Percentiles rank a stretch among this genome's conserved stretches.
phyloP scores from a whole-genome alignment of 2,113 vertebrate species.

The Gavia stellata region DNA sequence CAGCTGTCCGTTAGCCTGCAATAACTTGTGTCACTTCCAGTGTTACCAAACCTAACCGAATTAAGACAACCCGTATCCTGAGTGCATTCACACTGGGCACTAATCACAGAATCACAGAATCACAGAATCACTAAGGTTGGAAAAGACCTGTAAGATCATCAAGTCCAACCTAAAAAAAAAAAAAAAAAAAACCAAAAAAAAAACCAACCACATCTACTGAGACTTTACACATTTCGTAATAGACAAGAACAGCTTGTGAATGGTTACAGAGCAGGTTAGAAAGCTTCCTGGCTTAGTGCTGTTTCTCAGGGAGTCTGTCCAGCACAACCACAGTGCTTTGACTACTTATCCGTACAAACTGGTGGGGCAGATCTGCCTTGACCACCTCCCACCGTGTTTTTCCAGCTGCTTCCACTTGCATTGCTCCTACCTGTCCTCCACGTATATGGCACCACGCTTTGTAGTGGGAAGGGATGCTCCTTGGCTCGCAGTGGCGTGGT shows the following conservation, averaged over 20 bases:
- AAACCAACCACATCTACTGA: not conserved
- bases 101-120: too few species aligned
- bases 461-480: not conserved
- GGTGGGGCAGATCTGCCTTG: not conserved
- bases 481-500: rapidly evolving
- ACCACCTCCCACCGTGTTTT: not conserved
- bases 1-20: not conserved
- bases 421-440: not conserved
- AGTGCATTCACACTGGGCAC: not conserved
- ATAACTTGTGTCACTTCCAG: not conserved
- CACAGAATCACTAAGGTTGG: too few species aligned
- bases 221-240: not conserved
- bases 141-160: too few species aligned
- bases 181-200: too few species aligned
- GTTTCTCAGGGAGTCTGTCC: not conserved
- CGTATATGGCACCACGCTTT: rapidly evolving
- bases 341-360: not conserved
- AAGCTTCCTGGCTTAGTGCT: not conserved
- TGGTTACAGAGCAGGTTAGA: not conserved
- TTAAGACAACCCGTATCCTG: not conserved
- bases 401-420: not conserved
- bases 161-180: too few species aligned
- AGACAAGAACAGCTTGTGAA: not conserved
- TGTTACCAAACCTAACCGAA: not conserved
- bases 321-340: not conserved